Conservation (phyloP, 2,888 invertebrate species). For the Hylaea fasciaria region DNA sequence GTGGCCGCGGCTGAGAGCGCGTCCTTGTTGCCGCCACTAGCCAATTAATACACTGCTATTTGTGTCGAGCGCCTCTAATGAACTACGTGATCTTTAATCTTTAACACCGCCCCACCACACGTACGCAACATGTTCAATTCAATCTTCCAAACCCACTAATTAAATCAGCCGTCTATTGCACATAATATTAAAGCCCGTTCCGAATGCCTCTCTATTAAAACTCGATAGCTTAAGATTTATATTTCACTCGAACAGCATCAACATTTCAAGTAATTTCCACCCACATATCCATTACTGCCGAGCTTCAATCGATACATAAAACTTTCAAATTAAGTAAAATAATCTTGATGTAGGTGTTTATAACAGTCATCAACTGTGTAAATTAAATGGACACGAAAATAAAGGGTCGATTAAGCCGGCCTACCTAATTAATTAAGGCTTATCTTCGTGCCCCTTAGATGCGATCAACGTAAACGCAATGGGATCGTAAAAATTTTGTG, state of each 20-base stretch:
- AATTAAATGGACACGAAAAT: conserved; percentile 70
- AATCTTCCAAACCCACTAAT: conserved; percentile 35
- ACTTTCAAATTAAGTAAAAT: conserved; percentile 61
- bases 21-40: conserved; percentile 33
- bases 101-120: conserved; percentile 37
- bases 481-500: conserved; percentile 68
- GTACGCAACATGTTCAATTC: conserved; percentile 32
- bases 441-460: conserved; percentile 59
- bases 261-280: conserved; percentile 22
- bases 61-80: conserved; percentile 34
- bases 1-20: conserved; percentile 42
- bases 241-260: conserved; percentile 36
- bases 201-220: conserved; percentile 37
- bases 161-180: conserved; percentile 38
- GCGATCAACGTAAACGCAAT: conserved; percentile 65
- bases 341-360: conserved; percentile 69
- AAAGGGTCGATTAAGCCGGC: conserved; percentile 66
- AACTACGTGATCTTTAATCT: conserved; percentile 42
- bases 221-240: conserved; percentile 40
- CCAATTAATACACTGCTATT: conserved; percentile 45
- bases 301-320: conserved; percentile 49
- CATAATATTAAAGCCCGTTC: conserved; percentile 32
- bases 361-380: conserved; percentile 67
- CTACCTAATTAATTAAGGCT: conserved; percentile 73
- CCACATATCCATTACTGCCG: conserved; percentile 38